Conservation (phyloP, 92 coral and sea anemone species). For the Chrysogorgia sp. region DNA sequence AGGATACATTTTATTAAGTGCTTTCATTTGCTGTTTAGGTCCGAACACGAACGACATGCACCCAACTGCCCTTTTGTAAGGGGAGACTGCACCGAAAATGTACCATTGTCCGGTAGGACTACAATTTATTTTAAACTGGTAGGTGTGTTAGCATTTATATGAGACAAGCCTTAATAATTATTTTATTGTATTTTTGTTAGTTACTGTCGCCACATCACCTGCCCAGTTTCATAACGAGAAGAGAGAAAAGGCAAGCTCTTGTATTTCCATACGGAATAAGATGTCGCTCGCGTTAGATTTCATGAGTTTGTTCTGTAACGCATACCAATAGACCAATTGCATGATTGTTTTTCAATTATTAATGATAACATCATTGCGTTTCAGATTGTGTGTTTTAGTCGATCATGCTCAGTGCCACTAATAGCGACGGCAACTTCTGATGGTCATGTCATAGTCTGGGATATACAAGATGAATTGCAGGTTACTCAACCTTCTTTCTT, state of each 20-base stretch:
- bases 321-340: too few species aligned
- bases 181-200: constrained; percentile 23
- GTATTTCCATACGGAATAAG: too few species aligned
- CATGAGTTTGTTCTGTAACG: too few species aligned
- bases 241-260: constrained; percentile 57
- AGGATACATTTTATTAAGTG: background rate
- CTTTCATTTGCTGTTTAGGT: constrained; percentile 59
- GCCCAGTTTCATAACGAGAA: constrained; percentile 63
- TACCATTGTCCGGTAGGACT: constrained; percentile 85
- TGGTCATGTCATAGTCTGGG: constrained; percentile 92
- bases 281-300: too few species aligned
- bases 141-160: background rate
- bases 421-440: constrained; percentile 77
- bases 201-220: constrained; percentile 78
- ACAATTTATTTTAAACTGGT: background rate
- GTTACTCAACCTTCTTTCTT: too few species aligned
- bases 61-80: constrained; percentile 95
- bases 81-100: constrained; percentile 95
- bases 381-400: constrained; percentile 75
- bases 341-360: too few species aligned
- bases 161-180: background rate
- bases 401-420: constrained; percentile 76
- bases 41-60: constrained; percentile 96
- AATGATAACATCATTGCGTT: background rate
- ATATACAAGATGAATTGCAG: constrained; percentile 88